Evolutionary conservation across 2,113 vertebrate genomes (phyloP).

Genomic region (Sceloporus tristichus): DNA sequence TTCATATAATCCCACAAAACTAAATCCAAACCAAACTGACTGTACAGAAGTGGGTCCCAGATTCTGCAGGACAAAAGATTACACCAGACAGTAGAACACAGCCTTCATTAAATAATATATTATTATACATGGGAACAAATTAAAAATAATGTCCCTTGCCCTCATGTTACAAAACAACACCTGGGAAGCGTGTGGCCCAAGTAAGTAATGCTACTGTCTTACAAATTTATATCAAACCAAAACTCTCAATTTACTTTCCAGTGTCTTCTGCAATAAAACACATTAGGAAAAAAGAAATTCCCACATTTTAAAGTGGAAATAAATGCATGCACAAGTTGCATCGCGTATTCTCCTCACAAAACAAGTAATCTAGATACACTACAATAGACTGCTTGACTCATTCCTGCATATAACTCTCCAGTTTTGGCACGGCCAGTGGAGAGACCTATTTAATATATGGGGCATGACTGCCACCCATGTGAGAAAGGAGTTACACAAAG

Average conservation of each 20-base stretch:
- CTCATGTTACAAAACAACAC: background rate
- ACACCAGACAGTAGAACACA: background rate
- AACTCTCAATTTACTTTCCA: background rate
- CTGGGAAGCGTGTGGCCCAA: background rate
- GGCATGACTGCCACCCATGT: constrained; percentile 57
- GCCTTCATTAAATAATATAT: background rate
- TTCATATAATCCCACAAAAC: too few species aligned
- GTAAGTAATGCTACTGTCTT: background rate
- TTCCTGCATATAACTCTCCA: background rate
- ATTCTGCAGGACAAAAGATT: background rate
- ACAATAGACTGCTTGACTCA: background rate
- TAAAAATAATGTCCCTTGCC: background rate
- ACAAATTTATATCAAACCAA: background rate
- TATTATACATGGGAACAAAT: background rate
- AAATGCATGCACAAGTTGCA: background rate
- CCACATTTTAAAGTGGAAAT: background rate
- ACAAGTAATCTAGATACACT: background rate
- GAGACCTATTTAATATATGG: constrained; percentile 60
- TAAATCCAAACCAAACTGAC: background rate
- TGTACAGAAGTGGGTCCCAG: background rate
- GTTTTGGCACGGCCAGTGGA: constrained; percentile 52
- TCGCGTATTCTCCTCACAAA: background rate
- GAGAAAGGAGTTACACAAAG: constrained; percentile 57
- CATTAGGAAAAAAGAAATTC: background rate
- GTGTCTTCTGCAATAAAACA: background rate